Percentiles rank a stretch among this genome's conserved stretches.
These are phyloP conservation scores for Probosciger aterrimus DNA, from an alignment of 2,113 vertebrate genomes.

Conservation along the genomic window DNA sequence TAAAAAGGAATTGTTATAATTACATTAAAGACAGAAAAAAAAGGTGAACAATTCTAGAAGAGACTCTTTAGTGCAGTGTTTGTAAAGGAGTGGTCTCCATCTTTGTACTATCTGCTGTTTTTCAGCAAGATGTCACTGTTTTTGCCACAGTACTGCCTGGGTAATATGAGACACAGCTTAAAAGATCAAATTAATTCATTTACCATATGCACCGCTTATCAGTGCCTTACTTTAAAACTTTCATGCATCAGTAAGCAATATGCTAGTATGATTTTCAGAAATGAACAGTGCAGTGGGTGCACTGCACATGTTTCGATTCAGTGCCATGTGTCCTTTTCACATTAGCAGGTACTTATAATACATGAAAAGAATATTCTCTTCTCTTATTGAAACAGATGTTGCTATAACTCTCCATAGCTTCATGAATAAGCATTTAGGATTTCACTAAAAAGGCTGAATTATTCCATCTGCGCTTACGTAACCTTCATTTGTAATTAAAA, in stretches of 20 bases:
- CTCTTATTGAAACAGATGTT: constrained; percentile 13
- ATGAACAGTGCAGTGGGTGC: neutral
- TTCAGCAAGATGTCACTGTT: neutral
- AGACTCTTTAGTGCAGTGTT: neutral
- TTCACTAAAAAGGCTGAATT: constrained; percentile 39
- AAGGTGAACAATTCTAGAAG: neutral
- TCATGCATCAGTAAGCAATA: neutral
- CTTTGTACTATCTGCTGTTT: neutral
- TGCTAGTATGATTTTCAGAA: neutral
- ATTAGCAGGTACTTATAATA: neutral
- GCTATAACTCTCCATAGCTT: neutral
- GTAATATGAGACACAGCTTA: neutral
- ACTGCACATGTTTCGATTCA: neutral
- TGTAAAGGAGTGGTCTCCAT: neutral
- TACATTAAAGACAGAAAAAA: neutral
- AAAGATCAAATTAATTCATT: neutral
- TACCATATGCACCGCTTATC: neutral
- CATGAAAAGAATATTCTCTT: neutral
- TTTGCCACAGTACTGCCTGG: neutral
- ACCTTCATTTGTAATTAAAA: constrained; percentile 55
- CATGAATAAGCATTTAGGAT: constrained; percentile 29
- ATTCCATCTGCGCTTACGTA: constrained; percentile 41
- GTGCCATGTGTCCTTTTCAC: neutral
- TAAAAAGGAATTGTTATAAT: neutral
- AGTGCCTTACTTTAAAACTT: neutral